Conservation (phyloP, 2,797 vertebrate genomes). For the Pseudochirops corinnae region DNA sequence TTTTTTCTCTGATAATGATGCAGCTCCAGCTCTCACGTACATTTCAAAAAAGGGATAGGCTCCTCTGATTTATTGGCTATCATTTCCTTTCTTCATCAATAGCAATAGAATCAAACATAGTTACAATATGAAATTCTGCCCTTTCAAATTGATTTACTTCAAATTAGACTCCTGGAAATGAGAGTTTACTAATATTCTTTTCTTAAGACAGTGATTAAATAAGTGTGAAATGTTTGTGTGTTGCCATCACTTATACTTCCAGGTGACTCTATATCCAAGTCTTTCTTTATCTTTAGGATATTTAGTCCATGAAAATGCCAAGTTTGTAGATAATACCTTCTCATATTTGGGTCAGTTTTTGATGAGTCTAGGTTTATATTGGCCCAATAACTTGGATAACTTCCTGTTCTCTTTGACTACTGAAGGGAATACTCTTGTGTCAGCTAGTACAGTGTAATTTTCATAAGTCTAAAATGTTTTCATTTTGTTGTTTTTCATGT, state of each 20-base stretch:
- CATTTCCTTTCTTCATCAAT: conserved; percentile 9
- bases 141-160: conserved; percentile 44
- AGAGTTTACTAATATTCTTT: conserved; percentile 34
- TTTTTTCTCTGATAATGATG: conserved; percentile 45
- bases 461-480: conserved; percentile 34
- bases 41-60: neutral
- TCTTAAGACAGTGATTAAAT: conserved; percentile 44
- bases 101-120: neutral
- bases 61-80: conserved; percentile 17
- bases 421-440: conserved; percentile 27
- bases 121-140: conserved; percentile 29
- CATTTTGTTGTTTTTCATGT: conserved; percentile 24
- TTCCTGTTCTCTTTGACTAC: conserved; percentile 48
- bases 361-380: conserved; percentile 15
- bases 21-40: neutral
- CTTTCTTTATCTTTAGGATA: neutral
- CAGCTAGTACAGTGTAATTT: conserved; percentile 28
- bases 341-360: neutral
- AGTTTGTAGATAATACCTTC: conserved; percentile 36
- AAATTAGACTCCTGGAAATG: conserved; percentile 9
- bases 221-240: conserved; percentile 39
- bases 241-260: conserved; percentile 19
- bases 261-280: neutral
- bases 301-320: neutral
- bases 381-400: neutral